A percentile compares a stretch with the other conserved stretches of the same genome.
These are phyloP conservation scores for Melolontha melolontha DNA, from an alignment of 2,888 invertebrate species.

Conservation along the genomic window DNA sequence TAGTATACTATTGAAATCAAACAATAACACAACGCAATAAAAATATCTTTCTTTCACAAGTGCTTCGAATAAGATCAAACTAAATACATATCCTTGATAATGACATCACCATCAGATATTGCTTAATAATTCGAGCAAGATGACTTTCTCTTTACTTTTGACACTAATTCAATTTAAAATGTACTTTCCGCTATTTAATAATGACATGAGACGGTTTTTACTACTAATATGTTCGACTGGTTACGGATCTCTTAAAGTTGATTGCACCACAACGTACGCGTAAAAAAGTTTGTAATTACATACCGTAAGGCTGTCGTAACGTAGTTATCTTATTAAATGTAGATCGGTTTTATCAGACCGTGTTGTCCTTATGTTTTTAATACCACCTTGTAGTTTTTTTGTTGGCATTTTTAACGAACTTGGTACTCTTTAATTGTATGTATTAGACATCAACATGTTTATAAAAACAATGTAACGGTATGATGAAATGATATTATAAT, in stretches of 20 bases:
- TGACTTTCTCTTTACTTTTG: slow-evolving; percentile 24
- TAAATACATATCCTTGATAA: slow-evolving; percentile 11
- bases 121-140: slow-evolving; percentile 5
- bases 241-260: slow-evolving; percentile 3
- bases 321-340: no score
- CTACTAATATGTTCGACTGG: neutral
- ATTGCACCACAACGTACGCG: neutral
- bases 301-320: no score
- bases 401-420: no score
- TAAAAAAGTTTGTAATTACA: slow-evolving; percentile 7
- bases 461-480: no score
- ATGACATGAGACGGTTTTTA: slow-evolving; percentile 8
- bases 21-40: neutral
- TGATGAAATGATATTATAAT: no score
- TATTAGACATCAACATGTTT: no score
- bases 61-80: slow-evolving; percentile 10
- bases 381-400: no score
- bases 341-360: no score
- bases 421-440: no score
- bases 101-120: slow-evolving; percentile 13
- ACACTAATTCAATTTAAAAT: slow-evolving; percentile 29
- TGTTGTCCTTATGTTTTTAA: no score
- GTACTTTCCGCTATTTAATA: slow-evolving; percentile 1
- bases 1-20: neutral
- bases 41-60: slow-evolving; percentile 17